Evolutionary conservation across 2,888 invertebrate genomes (phyloP), one percentile per base, ranked within the genome.

Genomic region (Leucoma salicis): DNA sequence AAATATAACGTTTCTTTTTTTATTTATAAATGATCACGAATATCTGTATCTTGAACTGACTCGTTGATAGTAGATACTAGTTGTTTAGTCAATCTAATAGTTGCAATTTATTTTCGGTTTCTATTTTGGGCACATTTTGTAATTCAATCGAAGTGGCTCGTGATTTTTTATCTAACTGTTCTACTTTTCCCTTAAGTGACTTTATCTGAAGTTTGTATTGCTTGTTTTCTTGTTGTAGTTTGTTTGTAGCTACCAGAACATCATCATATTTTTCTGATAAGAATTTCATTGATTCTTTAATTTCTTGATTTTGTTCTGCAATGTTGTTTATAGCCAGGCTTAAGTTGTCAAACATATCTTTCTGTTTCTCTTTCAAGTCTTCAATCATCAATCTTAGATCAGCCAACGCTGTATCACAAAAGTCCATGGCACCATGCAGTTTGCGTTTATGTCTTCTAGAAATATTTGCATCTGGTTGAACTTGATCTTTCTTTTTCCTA

Each of bases 51-150:
- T n/a, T n/a, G n/a, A n/a, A n/a, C n/a, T n/a, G n/a, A n/a, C n/a
- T n/a, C n/a, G n/a, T n/a, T n/a, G n/a, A n/a, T n/a, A n/a, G n/a
- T n/a, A n/a, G n/a, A n/a, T n/a, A n/a, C n/a, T n/a, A n/a, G n/a
- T n/a, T n/a, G n/a, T n/a, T n/a, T n/a, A n/a, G n/a, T n/a, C n/a
- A n/a, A n/a, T n/a, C n/a, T n/a, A n/a, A n/a, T n/a, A n/a, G n/a
- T n/a, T n/a, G n/a, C n/a, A n/a, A n/a, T n/a, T n/a, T n/a, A n/a
- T n/a, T n/a, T n/a, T n/a, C n/a, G n/a, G n/a, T n/a, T n/a, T n/a
- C n/a, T n/a, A n/a, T n/a, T n/a, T n/a, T n/a, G n/a, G 42, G 35
- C 16, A 42, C 28, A 13, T 39, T 39, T 2, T 33, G 15, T 25
- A 39, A 21, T 18, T 39, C 39, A 13, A 39, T 16, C 5, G 33